These are phyloP conservation scores for Apodemia zela DNA, from an alignment of 2,888 invertebrate species.

Conservation along the genomic window DNA sequence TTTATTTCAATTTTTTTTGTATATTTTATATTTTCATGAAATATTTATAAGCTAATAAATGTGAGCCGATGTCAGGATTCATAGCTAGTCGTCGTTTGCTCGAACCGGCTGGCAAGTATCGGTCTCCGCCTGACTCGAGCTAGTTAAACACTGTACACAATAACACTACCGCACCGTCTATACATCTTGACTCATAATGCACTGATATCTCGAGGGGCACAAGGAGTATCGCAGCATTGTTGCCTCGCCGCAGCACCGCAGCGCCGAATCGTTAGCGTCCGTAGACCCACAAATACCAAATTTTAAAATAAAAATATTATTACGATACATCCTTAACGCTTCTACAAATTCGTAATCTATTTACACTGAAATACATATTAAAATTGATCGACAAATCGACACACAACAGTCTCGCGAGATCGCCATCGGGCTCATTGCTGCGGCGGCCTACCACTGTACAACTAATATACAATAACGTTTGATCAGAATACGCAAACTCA, in stretches of 20 bases:
- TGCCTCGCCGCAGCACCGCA: conserved; percentile 49
- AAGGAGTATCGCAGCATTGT: conserved; percentile 68
- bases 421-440: conserved; percentile 47
- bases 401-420: conserved; percentile 38
- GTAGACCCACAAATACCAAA: conserved; percentile 20
- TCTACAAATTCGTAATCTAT: conserved; percentile 74
- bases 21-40: conserved; percentile 81
- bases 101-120: conserved; percentile 69
- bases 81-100: conserved; percentile 80
- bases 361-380: conserved; percentile 71
- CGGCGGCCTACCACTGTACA: conserved; percentile 64
- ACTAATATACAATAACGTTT: conserved; percentile 75
- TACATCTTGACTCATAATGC: conserved; percentile 47
- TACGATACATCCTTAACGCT: conserved; percentile 47
- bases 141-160: conserved; percentile 71
- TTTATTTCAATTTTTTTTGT: conserved; percentile 80
- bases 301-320: conserved; percentile 19
- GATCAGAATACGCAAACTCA: conserved; percentile 75
- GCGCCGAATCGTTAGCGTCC: neutral
- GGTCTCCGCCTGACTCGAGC: conserved; percentile 66
- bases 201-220: conserved; percentile 76
- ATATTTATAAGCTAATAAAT: conserved; percentile 81
- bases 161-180: conserved; percentile 71
- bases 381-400: conserved; percentile 70
- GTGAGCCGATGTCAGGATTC: conserved; percentile 81